Evolutionary conservation across 2,797 vertebrate genomes (phyloP).

Genomic region (Monodelphis domestica): DNA sequence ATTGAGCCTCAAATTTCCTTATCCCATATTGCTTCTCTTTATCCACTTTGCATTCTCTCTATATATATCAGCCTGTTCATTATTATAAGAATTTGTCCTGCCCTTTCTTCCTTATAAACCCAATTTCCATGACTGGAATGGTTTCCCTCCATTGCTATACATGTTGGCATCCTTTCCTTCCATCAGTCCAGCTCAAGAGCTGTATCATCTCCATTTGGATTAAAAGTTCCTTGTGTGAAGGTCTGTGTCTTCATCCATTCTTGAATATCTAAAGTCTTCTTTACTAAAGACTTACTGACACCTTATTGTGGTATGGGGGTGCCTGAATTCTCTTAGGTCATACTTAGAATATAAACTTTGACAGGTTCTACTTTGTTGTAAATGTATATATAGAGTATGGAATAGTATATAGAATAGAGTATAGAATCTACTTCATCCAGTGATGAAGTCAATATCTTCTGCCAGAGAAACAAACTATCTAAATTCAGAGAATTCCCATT

Average conservation of each 20-base stretch:
- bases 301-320: not conserved
- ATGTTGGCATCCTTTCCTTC: not conserved
- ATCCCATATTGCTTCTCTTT: not conserved
- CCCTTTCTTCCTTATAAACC: not conserved
- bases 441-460: not conserved
- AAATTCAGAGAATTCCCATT: not conserved
- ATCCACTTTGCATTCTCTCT: not conserved
- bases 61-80: not conserved
- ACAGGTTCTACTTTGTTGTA: not conserved
- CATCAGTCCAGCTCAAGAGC: not conserved
- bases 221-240: not conserved
- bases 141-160: not conserved
- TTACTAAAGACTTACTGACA: not conserved
- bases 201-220: not conserved
- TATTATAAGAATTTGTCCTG: not conserved
- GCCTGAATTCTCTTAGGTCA: not conserved
- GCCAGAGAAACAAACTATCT: not conserved
- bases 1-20: not conserved
- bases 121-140: not conserved
- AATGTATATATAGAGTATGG: too few species aligned
- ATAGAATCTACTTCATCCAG: too few species aligned
- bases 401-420: too few species aligned
- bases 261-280: not conserved
- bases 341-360: not conserved
- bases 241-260: not conserved